phyloP scores from a whole-genome alignment of 2,113 vertebrate genomes.

The Caloenas nicobarica region DNA sequence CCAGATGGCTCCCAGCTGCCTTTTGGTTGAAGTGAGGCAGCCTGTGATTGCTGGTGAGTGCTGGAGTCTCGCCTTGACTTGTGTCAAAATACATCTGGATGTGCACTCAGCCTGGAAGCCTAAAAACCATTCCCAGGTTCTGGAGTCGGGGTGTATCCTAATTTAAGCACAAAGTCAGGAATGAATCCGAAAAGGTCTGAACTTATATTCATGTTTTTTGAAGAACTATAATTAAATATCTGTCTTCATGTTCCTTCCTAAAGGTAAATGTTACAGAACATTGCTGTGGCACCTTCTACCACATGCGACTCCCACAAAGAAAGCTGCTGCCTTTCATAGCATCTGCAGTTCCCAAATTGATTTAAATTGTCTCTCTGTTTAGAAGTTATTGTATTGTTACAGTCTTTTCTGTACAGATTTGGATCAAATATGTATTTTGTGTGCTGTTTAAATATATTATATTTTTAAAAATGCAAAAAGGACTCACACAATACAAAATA shows the following conservation, averaged over 20 bases:
- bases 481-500: neutral
- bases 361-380: neutral
- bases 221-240: neutral
- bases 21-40: neutral
- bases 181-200: neutral
- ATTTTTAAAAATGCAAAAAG: neutral
- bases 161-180: neutral
- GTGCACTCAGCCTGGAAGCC: neutral
- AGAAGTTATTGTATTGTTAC: neutral
- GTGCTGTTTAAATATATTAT: neutral
- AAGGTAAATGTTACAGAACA: neutral
- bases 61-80: neutral
- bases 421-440: neutral
- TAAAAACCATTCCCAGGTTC: neutral
- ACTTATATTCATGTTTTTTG: neutral
- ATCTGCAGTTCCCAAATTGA: neutral
- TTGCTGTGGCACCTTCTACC: neutral
- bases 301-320: neutral
- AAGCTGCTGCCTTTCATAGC: neutral
- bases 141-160: neutral
- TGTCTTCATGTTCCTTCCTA: neutral
- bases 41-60: fast-evolving
- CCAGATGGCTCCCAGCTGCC: neutral
- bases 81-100: neutral
- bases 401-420: neutral